Percentiles rank a stretch among this genome's conserved stretches.
Evolutionary conservation across 2,888 invertebrate genomes (phyloP).

Genomic region (Loripinus fragilis): DNA sequence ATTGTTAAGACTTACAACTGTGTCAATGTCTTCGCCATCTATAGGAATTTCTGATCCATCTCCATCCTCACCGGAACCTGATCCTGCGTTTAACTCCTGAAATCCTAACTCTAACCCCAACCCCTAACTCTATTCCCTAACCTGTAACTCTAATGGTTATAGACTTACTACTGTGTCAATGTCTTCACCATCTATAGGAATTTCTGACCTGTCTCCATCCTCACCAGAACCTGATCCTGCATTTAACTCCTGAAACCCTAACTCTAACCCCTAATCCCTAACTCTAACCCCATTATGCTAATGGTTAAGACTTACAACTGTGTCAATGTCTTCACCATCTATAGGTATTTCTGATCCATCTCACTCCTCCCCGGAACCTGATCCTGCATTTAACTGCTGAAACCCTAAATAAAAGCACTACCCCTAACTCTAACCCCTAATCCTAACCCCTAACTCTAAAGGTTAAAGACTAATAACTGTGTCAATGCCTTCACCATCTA

Average conservation of each 20-base stretch:
- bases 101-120: too few species aligned
- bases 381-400: conserved; percentile 15
- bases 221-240: too few species aligned
- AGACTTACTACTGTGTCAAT: background rate
- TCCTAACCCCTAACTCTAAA: too few species aligned
- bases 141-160: too few species aligned
- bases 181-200: conserved; percentile 15
- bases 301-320: conserved; percentile 5
- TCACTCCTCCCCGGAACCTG: conserved; percentile 35
- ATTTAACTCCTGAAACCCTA: too few species aligned
- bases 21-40: conserved; percentile 4
- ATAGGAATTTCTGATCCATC: conserved; percentile 21
- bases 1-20: conserved; percentile 5
- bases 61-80: conserved; percentile 37
- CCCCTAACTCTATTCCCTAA: too few species aligned
- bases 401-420: too few species aligned
- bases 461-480: too few species aligned
- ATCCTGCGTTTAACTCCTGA: conserved; percentile 16
- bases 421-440: too few species aligned
- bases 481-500: conserved; percentile 11
- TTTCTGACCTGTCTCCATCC: conserved; percentile 19
- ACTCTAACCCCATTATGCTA: too few species aligned
- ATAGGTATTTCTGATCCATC: conserved; percentile 19
- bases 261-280: too few species aligned
- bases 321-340: conserved; percentile 8